phyloP scores from a whole-genome alignment of 1,140 invertebrate genomes.

The Triops longicaudatus region DNA sequence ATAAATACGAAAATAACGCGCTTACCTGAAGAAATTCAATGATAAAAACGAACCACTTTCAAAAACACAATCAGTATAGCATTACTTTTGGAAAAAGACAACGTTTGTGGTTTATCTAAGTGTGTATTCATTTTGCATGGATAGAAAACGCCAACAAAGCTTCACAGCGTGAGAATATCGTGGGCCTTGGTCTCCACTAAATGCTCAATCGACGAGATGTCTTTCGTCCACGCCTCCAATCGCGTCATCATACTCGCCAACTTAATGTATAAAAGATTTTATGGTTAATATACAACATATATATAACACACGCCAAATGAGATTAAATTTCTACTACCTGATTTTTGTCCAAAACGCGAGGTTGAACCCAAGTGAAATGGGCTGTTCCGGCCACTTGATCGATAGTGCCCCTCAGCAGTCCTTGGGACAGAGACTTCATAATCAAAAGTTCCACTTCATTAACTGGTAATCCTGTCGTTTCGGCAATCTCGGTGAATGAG shows the following conservation, averaged over 20 bases:
- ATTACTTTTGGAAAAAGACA: too few relatives aligned
- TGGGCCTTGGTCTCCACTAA: slow-evolving; percentile 69
- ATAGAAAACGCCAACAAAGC: slow-evolving; percentile 17
- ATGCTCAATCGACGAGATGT: slow-evolving; percentile 70
- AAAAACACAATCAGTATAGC: too few relatives aligned
- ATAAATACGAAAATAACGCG: too few relatives aligned
- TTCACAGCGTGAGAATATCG: slow-evolving; percentile 68
- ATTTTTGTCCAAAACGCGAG: slow-evolving; percentile 68
- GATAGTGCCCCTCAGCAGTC: slow-evolving; percentile 85
- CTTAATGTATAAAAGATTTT: slow-evolving; percentile 41
- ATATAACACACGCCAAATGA: neutral
- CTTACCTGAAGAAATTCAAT: too few relatives aligned
- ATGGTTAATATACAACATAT: slow-evolving; percentile 18
- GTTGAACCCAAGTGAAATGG: slow-evolving; percentile 85
- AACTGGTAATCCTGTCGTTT: slow-evolving; percentile 67
- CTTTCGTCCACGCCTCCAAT: slow-evolving; percentile 69
- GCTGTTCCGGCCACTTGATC: slow-evolving; percentile 81
- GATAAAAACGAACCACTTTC: too few relatives aligned
- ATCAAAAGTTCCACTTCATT: slow-evolving; percentile 82
- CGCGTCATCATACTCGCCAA: slow-evolving; percentile 68
- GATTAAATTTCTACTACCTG: slow-evolving; percentile 43
- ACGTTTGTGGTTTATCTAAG: neutral
- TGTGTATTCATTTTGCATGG: slow-evolving; percentile 21
- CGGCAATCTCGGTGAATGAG: slow-evolving; percentile 83
- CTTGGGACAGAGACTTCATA: slow-evolving; percentile 96